Percentiles rank a stretch among this genome's conserved stretches.
Evolutionary conservation across 2,888 invertebrate genomes (phyloP).

Genomic region (Heliconius hortense): DNA sequence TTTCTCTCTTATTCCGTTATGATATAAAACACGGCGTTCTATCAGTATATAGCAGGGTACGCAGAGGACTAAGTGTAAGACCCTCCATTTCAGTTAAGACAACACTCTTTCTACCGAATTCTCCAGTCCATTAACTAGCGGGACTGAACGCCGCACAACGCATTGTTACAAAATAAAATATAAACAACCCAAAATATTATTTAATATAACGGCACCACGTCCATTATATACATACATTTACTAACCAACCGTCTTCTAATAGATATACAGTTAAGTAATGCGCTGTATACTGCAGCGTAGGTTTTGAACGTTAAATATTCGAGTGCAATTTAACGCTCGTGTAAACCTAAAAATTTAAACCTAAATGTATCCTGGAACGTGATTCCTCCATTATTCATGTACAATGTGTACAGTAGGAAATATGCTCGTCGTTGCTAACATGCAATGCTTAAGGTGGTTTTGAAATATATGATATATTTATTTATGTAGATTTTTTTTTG

Average conservation of each 20-base stretch:
- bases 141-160: too few species aligned
- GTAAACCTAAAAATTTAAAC: conserved; percentile 36
- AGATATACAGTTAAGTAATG: neutral
- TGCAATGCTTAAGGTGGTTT: conserved; percentile 29
- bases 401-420: conserved; percentile 34
- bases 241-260: conserved; percentile 6
- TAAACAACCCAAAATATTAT: neutral
- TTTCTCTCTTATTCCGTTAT: too few species aligned
- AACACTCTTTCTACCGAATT: too few species aligned
- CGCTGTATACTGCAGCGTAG: neutral
- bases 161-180: too few species aligned
- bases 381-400: conserved; percentile 38
- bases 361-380: conserved; percentile 34
- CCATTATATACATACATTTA: neutral
- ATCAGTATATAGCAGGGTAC: too few species aligned
- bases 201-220: neutral
- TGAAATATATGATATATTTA: neutral
- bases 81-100: too few species aligned
- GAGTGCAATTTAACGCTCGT: conserved; percentile 24
- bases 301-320: conserved; percentile 24
- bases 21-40: too few species aligned
- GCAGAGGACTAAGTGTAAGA: too few species aligned
- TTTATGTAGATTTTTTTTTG: too few species aligned
- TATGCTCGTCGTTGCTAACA: conserved; percentile 32
- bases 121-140: too few species aligned